Base-by-base conservation (phyloP, 1,140 invertebrate genomes). In the silkworm (Bombyx mori) region DNA sequence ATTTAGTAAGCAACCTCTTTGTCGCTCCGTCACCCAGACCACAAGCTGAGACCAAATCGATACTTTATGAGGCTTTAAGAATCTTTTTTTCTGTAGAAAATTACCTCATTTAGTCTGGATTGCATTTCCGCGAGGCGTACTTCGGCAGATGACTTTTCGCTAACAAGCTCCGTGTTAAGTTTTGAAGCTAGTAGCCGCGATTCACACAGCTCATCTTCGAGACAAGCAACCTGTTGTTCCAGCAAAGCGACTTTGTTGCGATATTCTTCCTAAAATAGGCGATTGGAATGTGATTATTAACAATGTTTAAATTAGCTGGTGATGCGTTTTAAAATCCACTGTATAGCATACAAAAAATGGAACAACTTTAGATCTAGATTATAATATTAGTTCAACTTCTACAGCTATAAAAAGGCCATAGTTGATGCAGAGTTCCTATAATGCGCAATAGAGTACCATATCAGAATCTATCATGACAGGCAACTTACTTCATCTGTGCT, bases 121-220 rank as follows among this genome's bases (percentile, higher is more conserved):
- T 96, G 95, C 88, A 97, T 91, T 86, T 98, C 96, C 0, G 95
- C 93, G 12, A 95, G 87, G 75, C 95, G 95, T 2, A 99, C 93
- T 84, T 98, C 95, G 83, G 93, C 95, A 2, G 92, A 91, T 7
- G 96, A 95, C 61, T 94, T 92, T 82, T 98, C 96, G 7, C 95
- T 96, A 3, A 97, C 92, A 3, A 97, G 89, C 86, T 97, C 96
- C 3, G 96, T 97, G 77, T 96, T 96, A 5, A 97, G 87, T 73
- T 96, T 94, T 6, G 95, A 96, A 54, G 92, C 89, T 69, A 97
- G 94, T 8, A 97, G 76, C 60, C 93, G 90, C 0, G 94, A 90
- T 75, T 97, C 95, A 18, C 95, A 94, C 35, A 98, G 83, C 73
- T 97, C 95, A 76, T 98, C 95, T 79, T 98, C 96, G 68, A 98